Percentiles rank a stretch among this genome's conserved stretches.
Conservation (phyloP, 1,140 invertebrate genomes). For the Zaprionus ghesquierei region DNA sequence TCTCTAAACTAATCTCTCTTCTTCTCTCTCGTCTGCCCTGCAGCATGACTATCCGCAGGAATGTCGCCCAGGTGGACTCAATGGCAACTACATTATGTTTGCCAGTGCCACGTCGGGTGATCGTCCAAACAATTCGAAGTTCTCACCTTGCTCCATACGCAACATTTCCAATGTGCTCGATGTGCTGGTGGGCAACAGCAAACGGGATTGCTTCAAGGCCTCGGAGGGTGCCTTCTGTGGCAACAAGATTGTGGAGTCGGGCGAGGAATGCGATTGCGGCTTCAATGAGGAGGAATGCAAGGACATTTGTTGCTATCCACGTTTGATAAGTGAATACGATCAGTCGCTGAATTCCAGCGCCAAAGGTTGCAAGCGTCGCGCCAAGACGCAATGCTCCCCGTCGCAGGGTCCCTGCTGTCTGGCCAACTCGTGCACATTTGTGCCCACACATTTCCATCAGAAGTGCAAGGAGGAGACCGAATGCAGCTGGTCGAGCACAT, state of each 20-base stretch:
- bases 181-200: slow-evolving; percentile 94
- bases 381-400: slow-evolving; percentile 94
- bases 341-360: slow-evolving; percentile 88
- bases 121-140: slow-evolving; percentile 96
- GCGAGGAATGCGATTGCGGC: slow-evolving; percentile 99
- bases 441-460: slow-evolving; percentile 85
- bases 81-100: slow-evolving; percentile 99
- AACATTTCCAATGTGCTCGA: slow-evolving; percentile 98
- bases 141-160: slow-evolving; percentile 95
- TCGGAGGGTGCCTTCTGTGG: slow-evolving; percentile 98
- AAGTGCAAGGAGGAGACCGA: slow-evolving; percentile 94
- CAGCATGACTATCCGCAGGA: slow-evolving; percentile 97
- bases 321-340: slow-evolving; percentile 88
- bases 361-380: slow-evolving; percentile 90
- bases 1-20: neutral
- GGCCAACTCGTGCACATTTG: slow-evolving; percentile 91
- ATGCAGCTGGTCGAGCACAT: slow-evolving; percentile 92
- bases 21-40: neutral
- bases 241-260: slow-evolving; percentile 98
- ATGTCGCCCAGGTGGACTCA: slow-evolving; percentile 93
- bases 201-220: slow-evolving; percentile 97
- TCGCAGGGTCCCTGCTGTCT: slow-evolving; percentile 98
- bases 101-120: slow-evolving; percentile 97
- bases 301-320: slow-evolving; percentile 97
- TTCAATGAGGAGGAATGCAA: slow-evolving; percentile 96